Evolutionary conservation across 1,140 invertebrate genomes (phyloP).

Genomic region (Drosophila hydei): DNA sequence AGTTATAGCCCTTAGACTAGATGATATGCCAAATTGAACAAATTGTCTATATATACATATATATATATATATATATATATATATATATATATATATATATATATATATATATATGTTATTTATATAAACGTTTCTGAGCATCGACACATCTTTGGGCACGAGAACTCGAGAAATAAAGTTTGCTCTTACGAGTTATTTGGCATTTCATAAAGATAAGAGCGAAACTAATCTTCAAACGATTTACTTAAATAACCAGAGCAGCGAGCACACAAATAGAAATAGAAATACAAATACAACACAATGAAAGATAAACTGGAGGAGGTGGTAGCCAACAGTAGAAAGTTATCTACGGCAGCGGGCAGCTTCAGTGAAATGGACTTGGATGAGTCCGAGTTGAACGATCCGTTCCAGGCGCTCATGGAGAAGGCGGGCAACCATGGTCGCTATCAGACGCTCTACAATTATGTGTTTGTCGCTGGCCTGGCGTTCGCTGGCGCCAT

Average conservation of each 20-base stretch:
- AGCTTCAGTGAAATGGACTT: conserved; percentile 60
- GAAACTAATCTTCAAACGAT: neutral
- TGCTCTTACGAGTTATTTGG: too few species aligned
- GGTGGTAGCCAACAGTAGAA: conserved; percentile 44
- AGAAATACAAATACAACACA: conserved; percentile 7
- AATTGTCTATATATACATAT: too few species aligned
- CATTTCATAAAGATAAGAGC: conserved; percentile 58
- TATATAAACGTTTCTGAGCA: neutral
- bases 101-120: too few species aligned
- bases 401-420: conserved; percentile 85
- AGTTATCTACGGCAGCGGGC: conserved; percentile 45
- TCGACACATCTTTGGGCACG: neutral
- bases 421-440: conserved; percentile 85
- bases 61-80: too few species aligned
- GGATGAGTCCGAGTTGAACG: conserved; percentile 75
- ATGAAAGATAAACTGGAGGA: conserved; percentile 67
- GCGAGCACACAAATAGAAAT: neutral
- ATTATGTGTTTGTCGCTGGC: conserved; percentile 83
- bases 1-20: neutral
- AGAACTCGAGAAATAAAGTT: too few species aligned
- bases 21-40: too few species aligned
- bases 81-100: too few species aligned
- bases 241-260: conserved; percentile 18
- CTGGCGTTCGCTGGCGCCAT: conserved; percentile 82
- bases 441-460: conserved; percentile 85